Evolutionary conservation across 2,113 vertebrate species (phyloP).

Genomic region (Panurus biarmicus): DNA sequence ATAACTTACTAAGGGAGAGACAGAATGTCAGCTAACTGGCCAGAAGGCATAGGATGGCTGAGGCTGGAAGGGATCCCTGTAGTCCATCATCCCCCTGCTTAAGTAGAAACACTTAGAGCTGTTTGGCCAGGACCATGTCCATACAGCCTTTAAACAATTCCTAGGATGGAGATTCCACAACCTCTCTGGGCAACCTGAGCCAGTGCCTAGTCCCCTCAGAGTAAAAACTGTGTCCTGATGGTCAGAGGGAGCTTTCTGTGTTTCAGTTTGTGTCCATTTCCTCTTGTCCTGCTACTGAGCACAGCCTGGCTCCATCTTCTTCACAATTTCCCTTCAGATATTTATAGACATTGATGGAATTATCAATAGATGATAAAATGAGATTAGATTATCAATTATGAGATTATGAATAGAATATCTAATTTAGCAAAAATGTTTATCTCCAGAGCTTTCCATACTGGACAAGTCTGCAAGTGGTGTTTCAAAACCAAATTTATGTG

Average conservation of each 20-base stretch:
- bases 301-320: not conserved
- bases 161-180: not conserved
- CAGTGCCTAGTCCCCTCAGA: not conserved
- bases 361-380: not conserved
- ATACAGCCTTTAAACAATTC: not conserved
- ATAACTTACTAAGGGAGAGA: not conserved
- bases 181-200: not conserved
- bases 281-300: not conserved
- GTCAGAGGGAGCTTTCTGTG: not conserved
- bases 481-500: not conserved
- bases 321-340: not conserved
- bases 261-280: not conserved
- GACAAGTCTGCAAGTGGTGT: not conserved
- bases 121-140: not conserved
- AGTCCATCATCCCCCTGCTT: not conserved
- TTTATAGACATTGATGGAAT: not conserved
- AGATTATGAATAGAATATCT: not conserved
- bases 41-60: not conserved
- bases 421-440: not conserved
- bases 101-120: not conserved
- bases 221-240: not conserved
- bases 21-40: not conserved
- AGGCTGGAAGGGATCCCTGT: not conserved
- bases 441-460: not conserved
- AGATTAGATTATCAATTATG: not conserved